Evolutionary conservation across 2,888 invertebrate species (phyloP), one percentile per base, ranked within the genome.

Genomic region (Dynastes tityus): DNA sequence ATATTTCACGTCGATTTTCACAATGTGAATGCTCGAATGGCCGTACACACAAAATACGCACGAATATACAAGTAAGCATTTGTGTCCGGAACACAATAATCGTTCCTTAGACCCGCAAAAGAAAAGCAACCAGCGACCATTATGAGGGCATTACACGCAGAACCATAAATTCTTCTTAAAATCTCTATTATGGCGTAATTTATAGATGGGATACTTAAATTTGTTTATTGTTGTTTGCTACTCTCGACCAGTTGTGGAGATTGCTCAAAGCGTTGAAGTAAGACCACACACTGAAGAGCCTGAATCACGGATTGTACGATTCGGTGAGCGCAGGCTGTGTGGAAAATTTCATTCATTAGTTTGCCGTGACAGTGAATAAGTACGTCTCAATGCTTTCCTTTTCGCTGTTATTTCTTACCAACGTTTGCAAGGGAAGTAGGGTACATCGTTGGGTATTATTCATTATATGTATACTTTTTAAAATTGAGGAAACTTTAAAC

Each of bases 151-250:
- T 73, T 73, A 73, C 73, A 73, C 73, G 73, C 64, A 78, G 79
- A 78, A 76, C 79, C 71, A 78, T 78, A 78, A 78, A 78, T 78
- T 78, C 73, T 78, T 73, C 78, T 78, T 78, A 78, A 78, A 78
- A 78, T 78, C 78, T 78, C 64, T 73, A 78, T 78, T 71, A 78
- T 71, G 73, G 55, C 73, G 32, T 73, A 73, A 73, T 73, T 73
- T 73, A 73, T 61, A 58, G 73, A 58, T 61, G 61, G 40, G 61
- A 37, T 49, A 61, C 73, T 73, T 73, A 73, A 61, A 61, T 73
- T 73, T 61, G 58, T 73, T 73, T 61, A 73, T 73, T 73, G 61
- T 73, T 11, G 71, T 40, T n/a, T 32, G 51, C 53, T 53, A 32
- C 32, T 53, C 37, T 53, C 16, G 53, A 32, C 53, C 70, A 53